Percentiles rank a stretch among this genome's conserved stretches.
These are phyloP conservation scores for Eupithecia subfuscata DNA, from an alignment of 2,888 invertebrate genomes.

Conservation along the genomic window DNA sequence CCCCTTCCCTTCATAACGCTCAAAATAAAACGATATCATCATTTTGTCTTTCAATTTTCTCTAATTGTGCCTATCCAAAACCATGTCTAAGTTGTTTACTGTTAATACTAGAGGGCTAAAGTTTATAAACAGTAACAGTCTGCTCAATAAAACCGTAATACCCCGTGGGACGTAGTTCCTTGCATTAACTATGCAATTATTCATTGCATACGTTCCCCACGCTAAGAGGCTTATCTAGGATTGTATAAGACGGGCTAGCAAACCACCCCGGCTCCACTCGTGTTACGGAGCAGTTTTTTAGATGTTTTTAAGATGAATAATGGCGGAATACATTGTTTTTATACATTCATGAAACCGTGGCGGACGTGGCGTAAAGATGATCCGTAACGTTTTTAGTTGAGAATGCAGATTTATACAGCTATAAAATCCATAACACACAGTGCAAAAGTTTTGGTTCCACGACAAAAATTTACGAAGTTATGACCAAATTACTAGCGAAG, in stretches of 20 bases:
- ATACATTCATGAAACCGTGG: no score
- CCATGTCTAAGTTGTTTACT: not conserved
- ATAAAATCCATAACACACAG: no score
- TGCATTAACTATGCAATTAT: slow-evolving; percentile 32
- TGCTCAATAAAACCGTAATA: slow-evolving; percentile 20
- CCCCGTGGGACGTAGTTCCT: slow-evolving; percentile 18
- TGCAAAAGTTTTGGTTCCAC: no score
- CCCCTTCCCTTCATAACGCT: no score
- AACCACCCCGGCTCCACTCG: not conserved
- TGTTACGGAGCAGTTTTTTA: not conserved
- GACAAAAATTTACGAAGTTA: no score
- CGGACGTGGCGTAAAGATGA: no score
- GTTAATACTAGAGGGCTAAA: not conserved
- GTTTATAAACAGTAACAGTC: slow-evolving; percentile 10
- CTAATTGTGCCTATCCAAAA: not conserved
- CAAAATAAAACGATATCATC: no score
- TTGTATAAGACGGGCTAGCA: not conserved
- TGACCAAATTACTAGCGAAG: no score
- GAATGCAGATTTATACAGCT: no score
- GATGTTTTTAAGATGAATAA: no score
- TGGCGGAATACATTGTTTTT: no score
- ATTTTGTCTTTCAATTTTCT: not conserved
- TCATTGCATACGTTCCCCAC: slow-evolving; percentile 26
- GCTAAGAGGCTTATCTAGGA: not conserved
- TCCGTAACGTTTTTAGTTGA: no score